phyloP scores from a whole-genome alignment of 2,113 vertebrate species.

The Solea solea region DNA sequence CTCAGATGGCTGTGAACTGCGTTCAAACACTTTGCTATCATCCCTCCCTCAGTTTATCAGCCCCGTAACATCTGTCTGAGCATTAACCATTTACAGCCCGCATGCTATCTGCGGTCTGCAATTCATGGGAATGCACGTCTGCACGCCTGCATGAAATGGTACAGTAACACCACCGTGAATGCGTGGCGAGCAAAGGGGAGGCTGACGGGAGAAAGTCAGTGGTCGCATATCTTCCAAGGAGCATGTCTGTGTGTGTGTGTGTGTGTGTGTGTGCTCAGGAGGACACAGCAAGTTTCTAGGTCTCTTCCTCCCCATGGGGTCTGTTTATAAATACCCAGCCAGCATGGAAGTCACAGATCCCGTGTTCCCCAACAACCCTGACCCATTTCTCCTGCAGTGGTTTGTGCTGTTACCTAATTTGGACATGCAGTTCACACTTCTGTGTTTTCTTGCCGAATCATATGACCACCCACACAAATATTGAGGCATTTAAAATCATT shows the following conservation, averaged over 20 bases:
- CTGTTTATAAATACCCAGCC: conserved; percentile 82
- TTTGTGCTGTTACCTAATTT: conserved; percentile 68
- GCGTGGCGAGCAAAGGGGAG: conserved; percentile 25
- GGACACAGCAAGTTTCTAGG: conserved; percentile 74
- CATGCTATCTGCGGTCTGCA: conserved; percentile 41
- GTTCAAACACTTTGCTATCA: conserved; percentile 42
- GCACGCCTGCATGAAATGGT: conserved; percentile 27
- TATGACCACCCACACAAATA: conserved; percentile 38
- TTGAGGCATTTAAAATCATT: conserved; percentile 11
- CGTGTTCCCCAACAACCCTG: conserved; percentile 81
- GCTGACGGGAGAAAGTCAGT: conserved; percentile 36
- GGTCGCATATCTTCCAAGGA: conserved; percentile 41
- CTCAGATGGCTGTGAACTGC: conserved; percentile 60
- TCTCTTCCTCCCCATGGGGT: conserved; percentile 72
- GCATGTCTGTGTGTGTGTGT: conserved; percentile 20
- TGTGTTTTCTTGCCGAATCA: conserved; percentile 27
- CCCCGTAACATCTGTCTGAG: conserved; percentile 63
- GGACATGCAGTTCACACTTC: conserved; percentile 42
- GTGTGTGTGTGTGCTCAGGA: conserved; percentile 57
- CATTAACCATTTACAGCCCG: conserved; percentile 59
- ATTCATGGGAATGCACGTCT: conserved; percentile 57
- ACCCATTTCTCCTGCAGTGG: conserved; percentile 73
- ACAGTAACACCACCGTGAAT: conserved; percentile 41
- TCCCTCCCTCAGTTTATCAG: conserved; percentile 66
- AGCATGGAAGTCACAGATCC: conserved; percentile 75